phyloP scores from a whole-genome alignment of 2,888 invertebrate species.

The Tromatobia lineatoria region DNA sequence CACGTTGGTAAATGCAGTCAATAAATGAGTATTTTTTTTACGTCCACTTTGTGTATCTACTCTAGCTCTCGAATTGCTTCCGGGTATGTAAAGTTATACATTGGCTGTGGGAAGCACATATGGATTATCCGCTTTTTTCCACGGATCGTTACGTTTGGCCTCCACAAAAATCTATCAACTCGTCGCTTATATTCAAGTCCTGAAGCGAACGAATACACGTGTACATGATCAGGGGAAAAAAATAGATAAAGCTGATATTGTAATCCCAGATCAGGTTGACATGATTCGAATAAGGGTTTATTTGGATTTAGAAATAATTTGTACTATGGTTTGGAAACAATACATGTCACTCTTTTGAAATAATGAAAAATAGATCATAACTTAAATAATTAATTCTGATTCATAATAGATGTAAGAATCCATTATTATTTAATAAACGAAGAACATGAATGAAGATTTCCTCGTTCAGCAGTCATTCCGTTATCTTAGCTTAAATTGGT shows the following conservation, averaged over 20 bases:
- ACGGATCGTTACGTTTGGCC: conserved; percentile 9
- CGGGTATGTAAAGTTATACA: conserved; percentile 22
- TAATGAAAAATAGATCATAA: no score
- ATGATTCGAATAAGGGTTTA: no score
- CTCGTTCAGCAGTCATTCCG: no score
- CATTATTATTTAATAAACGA: no score
- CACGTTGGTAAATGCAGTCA: conserved; percentile 8
- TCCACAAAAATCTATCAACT: background rate
- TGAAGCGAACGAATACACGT: background rate
- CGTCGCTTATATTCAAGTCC: background rate
- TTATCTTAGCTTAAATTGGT: no score
- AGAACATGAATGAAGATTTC: no score
- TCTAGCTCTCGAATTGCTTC: background rate
- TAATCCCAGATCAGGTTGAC: no score
- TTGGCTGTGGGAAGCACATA: background rate
- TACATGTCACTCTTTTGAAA: no score
- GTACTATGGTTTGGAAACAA: no score
- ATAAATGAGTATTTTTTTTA: conserved; percentile 31
- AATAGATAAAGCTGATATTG: background rate
- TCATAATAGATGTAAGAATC: no score
- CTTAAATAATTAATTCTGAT: no score
- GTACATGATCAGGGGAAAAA: background rate
- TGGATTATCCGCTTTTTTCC: conserved; percentile 25
- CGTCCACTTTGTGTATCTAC: background rate
- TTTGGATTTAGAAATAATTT: no score